phyloP scores from a whole-genome alignment of 2,797 vertebrate species.

The Garrulus glandarius region DNA sequence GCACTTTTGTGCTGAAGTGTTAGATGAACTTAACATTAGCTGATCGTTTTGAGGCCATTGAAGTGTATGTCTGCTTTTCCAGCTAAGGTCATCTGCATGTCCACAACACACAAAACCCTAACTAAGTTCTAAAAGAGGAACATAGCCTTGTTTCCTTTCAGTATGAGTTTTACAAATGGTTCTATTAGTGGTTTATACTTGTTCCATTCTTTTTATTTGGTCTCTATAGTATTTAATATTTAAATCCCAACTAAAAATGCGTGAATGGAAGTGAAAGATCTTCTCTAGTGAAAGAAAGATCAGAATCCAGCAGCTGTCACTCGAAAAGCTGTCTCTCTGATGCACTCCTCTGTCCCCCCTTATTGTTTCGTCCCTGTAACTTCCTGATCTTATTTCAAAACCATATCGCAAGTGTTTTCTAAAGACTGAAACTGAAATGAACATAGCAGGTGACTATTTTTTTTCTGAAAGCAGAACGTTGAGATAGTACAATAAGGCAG shows the following conservation, averaged over 20 bases:
- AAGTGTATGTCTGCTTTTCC: neutral
- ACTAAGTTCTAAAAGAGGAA: neutral
- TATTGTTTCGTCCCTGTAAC: neutral
- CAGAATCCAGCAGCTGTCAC: neutral
- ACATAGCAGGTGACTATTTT: neutral
- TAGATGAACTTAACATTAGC: neutral
- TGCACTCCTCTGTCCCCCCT: neutral
- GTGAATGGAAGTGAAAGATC: neutral
- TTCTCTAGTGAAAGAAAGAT: neutral
- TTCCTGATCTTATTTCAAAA: neutral
- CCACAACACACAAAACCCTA: neutral
- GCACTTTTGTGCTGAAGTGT: neutral
- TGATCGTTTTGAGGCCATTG: neutral
- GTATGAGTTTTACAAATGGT: neutral
- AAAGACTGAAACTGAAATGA: neutral
- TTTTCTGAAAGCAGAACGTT: neutral
- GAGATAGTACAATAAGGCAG: neutral
- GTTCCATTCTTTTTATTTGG: neutral
- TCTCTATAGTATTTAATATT: neutral
- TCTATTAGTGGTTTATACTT: neutral
- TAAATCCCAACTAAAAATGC: neutral
- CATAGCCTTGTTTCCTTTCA: neutral
- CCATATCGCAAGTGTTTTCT: neutral
- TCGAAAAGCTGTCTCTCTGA: neutral
- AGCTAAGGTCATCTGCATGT: neutral